These are phyloP conservation scores for Montipora cactus DNA, from an alignment of 64 coral and sea anemone genomes.

Conservation along the genomic window DNA sequence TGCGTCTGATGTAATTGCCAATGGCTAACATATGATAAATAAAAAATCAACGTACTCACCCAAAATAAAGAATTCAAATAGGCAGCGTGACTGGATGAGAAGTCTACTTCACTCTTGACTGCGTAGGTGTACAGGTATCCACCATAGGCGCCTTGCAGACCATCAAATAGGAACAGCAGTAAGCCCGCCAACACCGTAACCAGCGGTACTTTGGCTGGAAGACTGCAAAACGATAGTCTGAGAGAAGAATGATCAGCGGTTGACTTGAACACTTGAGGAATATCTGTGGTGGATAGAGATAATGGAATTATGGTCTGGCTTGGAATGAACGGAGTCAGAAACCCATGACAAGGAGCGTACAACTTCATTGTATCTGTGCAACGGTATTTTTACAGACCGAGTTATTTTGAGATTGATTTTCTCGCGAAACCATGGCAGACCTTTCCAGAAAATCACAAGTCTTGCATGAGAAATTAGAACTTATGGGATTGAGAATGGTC, in stretches of 20 bases:
- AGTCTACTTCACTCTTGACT: slow-evolving; percentile 77
- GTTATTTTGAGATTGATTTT: too few species aligned
- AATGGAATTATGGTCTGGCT: background rate
- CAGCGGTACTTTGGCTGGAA: slow-evolving; percentile 86
- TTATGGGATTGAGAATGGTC: too few species aligned
- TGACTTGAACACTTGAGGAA: slow-evolving; percentile 95
- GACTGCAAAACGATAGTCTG: slow-evolving; percentile 69
- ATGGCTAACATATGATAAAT: too few species aligned
- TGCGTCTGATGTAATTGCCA: too few species aligned
- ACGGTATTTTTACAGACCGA: too few species aligned
- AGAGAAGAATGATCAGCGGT: slow-evolving; percentile 51
- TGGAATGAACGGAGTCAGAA: background rate
- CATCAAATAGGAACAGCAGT: slow-evolving; percentile 92
- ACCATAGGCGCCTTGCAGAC: slow-evolving; percentile 81
- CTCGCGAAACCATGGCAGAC: too few species aligned
- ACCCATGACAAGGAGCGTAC: too few species aligned
- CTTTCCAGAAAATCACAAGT: too few species aligned
- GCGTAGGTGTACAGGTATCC: slow-evolving; percentile 85
- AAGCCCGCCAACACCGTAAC: slow-evolving; percentile 76
- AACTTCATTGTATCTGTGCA: too few species aligned
- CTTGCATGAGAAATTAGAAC: too few species aligned
- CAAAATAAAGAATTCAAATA: slow-evolving; percentile 85
- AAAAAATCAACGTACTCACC: slow-evolving; percentile 27
- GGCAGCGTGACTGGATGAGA: slow-evolving; percentile 61
- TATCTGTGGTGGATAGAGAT: slow-evolving; percentile 51